Evolutionary conservation across 2,113 vertebrate species (phyloP).

Genomic region (Crotophaga sulcirostris): DNA sequence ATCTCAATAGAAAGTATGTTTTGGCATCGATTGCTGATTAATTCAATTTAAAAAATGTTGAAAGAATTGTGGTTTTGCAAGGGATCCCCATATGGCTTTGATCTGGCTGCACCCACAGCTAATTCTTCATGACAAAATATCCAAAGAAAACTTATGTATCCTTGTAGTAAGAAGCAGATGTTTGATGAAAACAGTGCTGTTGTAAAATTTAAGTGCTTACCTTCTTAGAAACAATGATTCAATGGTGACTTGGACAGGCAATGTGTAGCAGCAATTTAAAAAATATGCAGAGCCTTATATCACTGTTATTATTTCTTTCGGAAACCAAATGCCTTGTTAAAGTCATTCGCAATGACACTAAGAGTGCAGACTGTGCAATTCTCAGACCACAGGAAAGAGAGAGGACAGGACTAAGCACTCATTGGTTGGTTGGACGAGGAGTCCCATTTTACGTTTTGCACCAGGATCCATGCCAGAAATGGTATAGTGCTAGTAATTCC

Average conservation of each 20-base stretch:
- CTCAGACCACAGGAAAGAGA: neutral
- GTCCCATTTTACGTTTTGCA: neutral
- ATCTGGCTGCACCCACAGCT: neutral
- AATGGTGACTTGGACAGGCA: neutral
- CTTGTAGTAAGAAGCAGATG: neutral
- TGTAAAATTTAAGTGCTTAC: neutral
- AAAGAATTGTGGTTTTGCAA: conserved; percentile 20
- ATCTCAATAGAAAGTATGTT: neutral
- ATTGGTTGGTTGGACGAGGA: neutral
- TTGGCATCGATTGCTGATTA: neutral
- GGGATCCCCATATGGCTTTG: conserved; percentile 30
- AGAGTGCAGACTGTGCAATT: neutral
- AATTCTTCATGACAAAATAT: neutral
- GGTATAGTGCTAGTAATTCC: neutral
- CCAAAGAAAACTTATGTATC: neutral
- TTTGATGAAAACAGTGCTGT: neutral
- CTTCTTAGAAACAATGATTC: neutral
- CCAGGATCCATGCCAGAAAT: neutral
- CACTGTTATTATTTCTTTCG: neutral
- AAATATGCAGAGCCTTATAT: neutral
- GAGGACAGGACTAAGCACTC: neutral
- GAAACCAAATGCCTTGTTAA: neutral
- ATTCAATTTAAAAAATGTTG: neutral
- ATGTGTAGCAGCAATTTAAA: neutral
- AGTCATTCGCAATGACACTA: neutral